phyloP scores from a whole-genome alignment of 2,888 invertebrate species.

The Napeogenes sylphis region DNA sequence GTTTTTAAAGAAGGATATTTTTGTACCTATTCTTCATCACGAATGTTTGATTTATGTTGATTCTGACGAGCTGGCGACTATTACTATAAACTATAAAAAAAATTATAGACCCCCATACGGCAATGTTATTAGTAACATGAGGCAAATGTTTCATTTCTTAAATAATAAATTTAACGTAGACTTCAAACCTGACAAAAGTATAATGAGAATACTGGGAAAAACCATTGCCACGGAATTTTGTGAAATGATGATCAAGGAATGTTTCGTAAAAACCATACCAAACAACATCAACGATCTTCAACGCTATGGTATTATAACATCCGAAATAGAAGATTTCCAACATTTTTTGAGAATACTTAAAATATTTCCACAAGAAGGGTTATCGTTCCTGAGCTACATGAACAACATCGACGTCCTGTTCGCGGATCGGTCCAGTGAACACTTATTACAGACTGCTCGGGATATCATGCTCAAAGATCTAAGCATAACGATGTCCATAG shows the following conservation, averaged over 20 bases:
- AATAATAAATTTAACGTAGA: slow-evolving; percentile 73
- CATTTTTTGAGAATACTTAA: slow-evolving; percentile 76
- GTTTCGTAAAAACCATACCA: slow-evolving; percentile 86
- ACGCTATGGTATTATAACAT: slow-evolving; percentile 79
- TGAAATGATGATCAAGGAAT: slow-evolving; percentile 82
- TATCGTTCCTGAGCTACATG: slow-evolving; percentile 82
- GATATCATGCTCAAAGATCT: slow-evolving; percentile 88
- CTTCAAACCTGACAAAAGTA: slow-evolving; percentile 54
- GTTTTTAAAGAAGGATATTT: slow-evolving; percentile 76
- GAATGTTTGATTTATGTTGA: slow-evolving; percentile 63
- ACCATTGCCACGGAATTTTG: slow-evolving; percentile 79
- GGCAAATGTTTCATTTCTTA: slow-evolving; percentile 77
- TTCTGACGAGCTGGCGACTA: slow-evolving; percentile 50
- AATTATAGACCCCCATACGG: slow-evolving; percentile 67
- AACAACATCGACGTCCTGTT: slow-evolving; percentile 86
- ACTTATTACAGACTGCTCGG: slow-evolving; percentile 82
- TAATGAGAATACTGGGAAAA: slow-evolving; percentile 77
- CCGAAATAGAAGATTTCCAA: slow-evolving; percentile 82
- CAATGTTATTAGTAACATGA: slow-evolving; percentile 77
- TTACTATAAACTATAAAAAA: slow-evolving; percentile 60
- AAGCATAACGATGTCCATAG: slow-evolving; percentile 82
- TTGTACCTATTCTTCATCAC: slow-evolving; percentile 77
- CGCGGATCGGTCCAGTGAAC: slow-evolving; percentile 85
- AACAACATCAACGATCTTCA: slow-evolving; percentile 84
- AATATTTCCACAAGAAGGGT: slow-evolving; percentile 75